Evolutionary conservation across 2,113 vertebrate genomes (phyloP).

Genomic region (Hyperoodon ampullatus): DNA sequence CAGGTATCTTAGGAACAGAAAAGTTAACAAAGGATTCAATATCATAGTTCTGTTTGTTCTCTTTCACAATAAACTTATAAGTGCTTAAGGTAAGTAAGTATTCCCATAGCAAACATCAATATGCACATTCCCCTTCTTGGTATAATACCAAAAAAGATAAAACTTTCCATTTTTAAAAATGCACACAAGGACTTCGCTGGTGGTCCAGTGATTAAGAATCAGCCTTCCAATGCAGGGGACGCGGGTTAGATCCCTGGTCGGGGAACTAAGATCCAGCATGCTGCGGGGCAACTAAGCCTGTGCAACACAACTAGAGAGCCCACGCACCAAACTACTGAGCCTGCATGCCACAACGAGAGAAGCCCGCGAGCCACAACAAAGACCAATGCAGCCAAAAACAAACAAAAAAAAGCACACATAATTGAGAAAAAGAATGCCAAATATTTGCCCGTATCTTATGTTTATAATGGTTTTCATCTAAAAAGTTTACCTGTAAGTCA

Average conservation of each 20-base stretch:
- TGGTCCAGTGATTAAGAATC: too few relatives aligned
- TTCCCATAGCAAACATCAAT: not conserved
- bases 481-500: slow-evolving; percentile 92
- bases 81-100: not conserved
- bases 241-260: too few relatives aligned
- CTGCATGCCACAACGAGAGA: too few relatives aligned
- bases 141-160: slow-evolving; percentile 47
- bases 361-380: too few relatives aligned
- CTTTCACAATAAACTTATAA: not conserved
- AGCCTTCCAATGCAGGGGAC: too few relatives aligned
- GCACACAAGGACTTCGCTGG: not conserved
- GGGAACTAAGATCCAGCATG: too few relatives aligned
- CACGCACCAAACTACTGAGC: too few relatives aligned
- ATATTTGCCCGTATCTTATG: not conserved
- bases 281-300: too few relatives aligned
- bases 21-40: not conserved
- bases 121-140: not conserved
- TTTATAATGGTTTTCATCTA: slow-evolving; percentile 48
- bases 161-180: slow-evolving; percentile 44
- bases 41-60: slow-evolving; percentile 14
- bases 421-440: not conserved
- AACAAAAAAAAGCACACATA: too few relatives aligned
- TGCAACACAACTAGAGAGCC: too few relatives aligned
- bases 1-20: not conserved
- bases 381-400: too few relatives aligned